phyloP scores from a whole-genome alignment of 2,797 vertebrate species.

The Pseudomugil gertrudae region DNA sequence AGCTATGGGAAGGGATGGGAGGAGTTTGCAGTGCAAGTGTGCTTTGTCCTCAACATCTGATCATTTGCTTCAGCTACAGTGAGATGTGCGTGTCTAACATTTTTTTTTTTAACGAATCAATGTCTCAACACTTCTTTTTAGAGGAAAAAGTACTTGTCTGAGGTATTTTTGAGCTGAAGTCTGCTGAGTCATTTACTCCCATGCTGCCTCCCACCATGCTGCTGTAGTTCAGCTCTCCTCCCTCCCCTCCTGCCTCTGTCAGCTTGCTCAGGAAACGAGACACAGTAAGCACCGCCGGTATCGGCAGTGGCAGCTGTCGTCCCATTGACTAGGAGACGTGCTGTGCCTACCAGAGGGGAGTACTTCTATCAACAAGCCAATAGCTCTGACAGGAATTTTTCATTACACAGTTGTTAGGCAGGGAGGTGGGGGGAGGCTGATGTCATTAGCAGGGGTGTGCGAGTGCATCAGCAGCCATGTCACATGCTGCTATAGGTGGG shows the following conservation, averaged over 20 bases:
- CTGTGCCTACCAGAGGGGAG: conserved; percentile 55
- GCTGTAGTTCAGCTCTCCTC: conserved; percentile 50
- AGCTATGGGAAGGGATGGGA: conserved; percentile 82
- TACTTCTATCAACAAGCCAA: conserved; percentile 71
- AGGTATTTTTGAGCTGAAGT: conserved; percentile 32
- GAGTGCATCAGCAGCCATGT: conserved; percentile 96
- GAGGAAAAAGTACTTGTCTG: conserved; percentile 1
- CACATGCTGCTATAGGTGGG: conserved; percentile 95
- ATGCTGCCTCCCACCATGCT: conserved; percentile 70
- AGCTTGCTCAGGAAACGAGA: conserved; percentile 76
- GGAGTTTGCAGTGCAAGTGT: conserved; percentile 72
- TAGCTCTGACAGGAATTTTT: conserved; percentile 80
- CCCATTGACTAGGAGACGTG: conserved; percentile 46
- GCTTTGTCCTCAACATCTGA: conserved; percentile 78
- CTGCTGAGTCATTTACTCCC: conserved; percentile 75
- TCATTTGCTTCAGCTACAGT: conserved; percentile 75
- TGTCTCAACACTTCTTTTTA: too few species aligned
- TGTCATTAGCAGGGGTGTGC: conserved; percentile 94
- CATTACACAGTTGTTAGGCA: conserved; percentile 81
- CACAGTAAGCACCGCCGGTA: conserved; percentile 63
- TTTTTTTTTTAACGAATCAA: too few species aligned
- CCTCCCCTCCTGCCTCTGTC: conserved; percentile 67
- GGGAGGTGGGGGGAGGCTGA: conserved; percentile 81
- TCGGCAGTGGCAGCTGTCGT: conserved; percentile 33
- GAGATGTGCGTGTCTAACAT: conserved; percentile 17